Evolutionary conservation across 1,140 invertebrate genomes (phyloP), one percentile per base, ranked within the genome.

Genomic region (Drosophila simulans): DNA sequence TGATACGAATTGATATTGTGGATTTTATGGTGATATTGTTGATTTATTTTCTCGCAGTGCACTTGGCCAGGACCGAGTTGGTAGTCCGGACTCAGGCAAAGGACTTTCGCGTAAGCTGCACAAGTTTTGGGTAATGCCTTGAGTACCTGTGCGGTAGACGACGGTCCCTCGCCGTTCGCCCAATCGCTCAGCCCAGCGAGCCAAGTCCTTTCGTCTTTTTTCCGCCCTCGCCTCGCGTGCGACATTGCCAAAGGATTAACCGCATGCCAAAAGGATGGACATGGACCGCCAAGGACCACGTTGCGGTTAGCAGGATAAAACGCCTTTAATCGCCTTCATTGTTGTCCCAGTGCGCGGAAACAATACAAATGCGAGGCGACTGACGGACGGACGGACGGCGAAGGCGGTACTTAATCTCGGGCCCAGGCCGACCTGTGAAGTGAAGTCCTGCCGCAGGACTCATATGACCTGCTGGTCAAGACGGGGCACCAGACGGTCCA

Each of bases 181-280:
- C 20, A 22, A 22, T 22, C 20, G 20, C 20, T 22, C 20, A 22
- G 20, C 20, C 2, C 20, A 22, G 20, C 37, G 17, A 42, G 51
- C 51, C 11, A 13, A 3, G 54, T 59, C 55, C 43, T 49, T 49
- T 66, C 35, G 68, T 53, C 51, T 5, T 51, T 73, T 72, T 39
- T 46, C 49, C 68, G 49, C 68, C 51, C 68, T 55, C 52, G 12
- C 51, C 46, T 70, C 58, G 80, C 76, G 80, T 71, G 77, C 84
- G 77, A 89, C 73, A 80, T 89, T 76, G 88, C 88, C 70, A 91
- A 91, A 88, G 88, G 88, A 91, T 91, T 91, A 91, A 88, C 77
- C 88, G 77, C 83, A 91, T 88, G 80, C 80, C 83, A 60, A 59
- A 57, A 56, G 78, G 39, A 62, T 37, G 56, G 64, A 48, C 46